Evolutionary conservation across 2,888 invertebrate species (phyloP).

Genomic region (Athetis lepigone): DNA sequence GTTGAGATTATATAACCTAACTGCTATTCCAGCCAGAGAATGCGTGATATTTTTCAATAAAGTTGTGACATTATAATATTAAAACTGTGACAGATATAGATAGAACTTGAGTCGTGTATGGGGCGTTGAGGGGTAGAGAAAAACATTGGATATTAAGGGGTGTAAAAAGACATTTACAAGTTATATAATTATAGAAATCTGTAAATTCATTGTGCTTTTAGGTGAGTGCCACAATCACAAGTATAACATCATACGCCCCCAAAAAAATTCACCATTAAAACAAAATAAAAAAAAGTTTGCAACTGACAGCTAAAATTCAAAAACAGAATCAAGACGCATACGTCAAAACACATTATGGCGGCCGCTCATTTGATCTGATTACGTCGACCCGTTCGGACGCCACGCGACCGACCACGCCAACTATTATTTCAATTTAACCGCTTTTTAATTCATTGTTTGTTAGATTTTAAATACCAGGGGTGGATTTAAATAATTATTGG

Average conservation of each 20-base stretch:
- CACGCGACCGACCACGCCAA: constrained; percentile 52
- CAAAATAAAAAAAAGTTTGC: constrained; percentile 36
- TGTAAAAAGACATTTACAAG: too few relatives aligned
- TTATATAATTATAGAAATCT: too few relatives aligned
- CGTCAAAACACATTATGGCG: constrained; percentile 55
- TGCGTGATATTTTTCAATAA: too few relatives aligned
- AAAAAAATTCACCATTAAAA: constrained; percentile 3
- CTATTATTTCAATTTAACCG: constrained; percentile 70
- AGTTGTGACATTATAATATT: too few relatives aligned
- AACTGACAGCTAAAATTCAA: constrained; percentile 60
- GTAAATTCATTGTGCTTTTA: too few relatives aligned
- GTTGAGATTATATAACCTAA: too few relatives aligned
- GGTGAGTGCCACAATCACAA: too few relatives aligned
- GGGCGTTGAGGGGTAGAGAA: too few relatives aligned
- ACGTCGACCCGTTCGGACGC: constrained; percentile 42
- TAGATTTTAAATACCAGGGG: constrained; percentile 70
- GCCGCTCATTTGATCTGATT: constrained; percentile 62
- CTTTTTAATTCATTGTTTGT: constrained; percentile 75
- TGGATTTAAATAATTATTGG: constrained; percentile 58
- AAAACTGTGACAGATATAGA: too few relatives aligned
- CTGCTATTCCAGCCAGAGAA: too few relatives aligned
- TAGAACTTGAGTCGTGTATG: too few relatives aligned
- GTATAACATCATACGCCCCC: background rate
- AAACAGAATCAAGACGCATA: constrained; percentile 54
- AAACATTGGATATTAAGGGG: too few relatives aligned